Evolutionary conservation across 2,888 invertebrate genomes (phyloP), one percentile per base, ranked within the genome.

Genomic region (Lepidochrysops patricia): DNA sequence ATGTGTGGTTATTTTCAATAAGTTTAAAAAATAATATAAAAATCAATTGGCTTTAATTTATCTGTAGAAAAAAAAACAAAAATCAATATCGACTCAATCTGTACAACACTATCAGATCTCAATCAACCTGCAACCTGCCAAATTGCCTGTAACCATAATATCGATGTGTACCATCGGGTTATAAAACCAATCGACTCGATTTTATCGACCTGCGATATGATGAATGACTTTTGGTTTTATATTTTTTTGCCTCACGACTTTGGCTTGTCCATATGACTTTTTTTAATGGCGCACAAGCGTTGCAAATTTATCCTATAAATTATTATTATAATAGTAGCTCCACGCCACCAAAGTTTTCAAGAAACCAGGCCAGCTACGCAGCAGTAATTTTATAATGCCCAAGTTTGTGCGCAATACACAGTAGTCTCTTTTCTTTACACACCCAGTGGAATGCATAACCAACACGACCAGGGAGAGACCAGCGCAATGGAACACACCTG

Each of bases 181-280:
- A 26, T 26, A 43, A 19, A 50, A 25, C 37, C 37, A 15, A 15
- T n/a, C 50, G 50, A 43, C 26, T 50, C 50, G 50, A 50, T 25
- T 26, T 26, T 26, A 13, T 26, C 50, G 50, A 50, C 6, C 25
- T n/a, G 13, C 13, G 77, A 79, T 78, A 69, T 62, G 67, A 74
- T 75, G 74, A 71, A 71, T 68, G 65, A 57, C 52, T 52, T 52
- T 37, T 37, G 57, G 52, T 61, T 61, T 57, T 52, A 60, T 60
- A 34, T 27, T 50, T 26, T 60, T 60, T 60, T 49, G 52, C 50
- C 23, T 57, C 60, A 61, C 35, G 34, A 13, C 27, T 35, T 57
- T 27, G 26, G 19, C 50, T 50, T 25, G 26, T 6, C 13, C 50
- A 13, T 26, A 2, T 25, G 25, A 25, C 26, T 25, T 26, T 26